Percentiles rank a stretch among this genome's conserved stretches.
phyloP scores from a whole-genome alignment of 2,888 invertebrate genomes.

The Brachyptera risi region DNA sequence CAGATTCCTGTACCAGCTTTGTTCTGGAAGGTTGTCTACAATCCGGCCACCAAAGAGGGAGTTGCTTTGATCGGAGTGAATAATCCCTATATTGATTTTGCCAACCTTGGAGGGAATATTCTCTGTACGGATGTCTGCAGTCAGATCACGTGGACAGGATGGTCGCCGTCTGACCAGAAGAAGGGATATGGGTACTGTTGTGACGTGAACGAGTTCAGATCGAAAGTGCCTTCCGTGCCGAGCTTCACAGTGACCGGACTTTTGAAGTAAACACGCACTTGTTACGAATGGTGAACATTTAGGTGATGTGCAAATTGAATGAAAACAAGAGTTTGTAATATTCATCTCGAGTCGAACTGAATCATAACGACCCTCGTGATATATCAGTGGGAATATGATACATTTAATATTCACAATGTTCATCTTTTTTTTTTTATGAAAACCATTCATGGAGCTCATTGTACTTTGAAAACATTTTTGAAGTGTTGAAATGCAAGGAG shows the following conservation, averaged over 20 bases:
- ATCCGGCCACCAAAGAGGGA: slow-evolving; percentile 49
- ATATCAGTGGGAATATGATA: no score
- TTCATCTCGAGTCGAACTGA: no score
- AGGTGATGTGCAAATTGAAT: neutral
- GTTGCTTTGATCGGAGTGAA: slow-evolving; percentile 60
- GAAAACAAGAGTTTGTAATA: neutral
- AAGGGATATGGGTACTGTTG: slow-evolving; percentile 61
- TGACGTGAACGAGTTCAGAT: slow-evolving; percentile 52
- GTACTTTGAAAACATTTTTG: no score
- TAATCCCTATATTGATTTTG: slow-evolving; percentile 50
- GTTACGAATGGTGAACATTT: no score
- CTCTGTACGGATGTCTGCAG: slow-evolving; percentile 52
- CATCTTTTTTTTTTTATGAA: no score
- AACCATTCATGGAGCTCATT: no score
- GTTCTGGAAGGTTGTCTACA: slow-evolving; percentile 54
- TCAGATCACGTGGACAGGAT: slow-evolving; percentile 51
- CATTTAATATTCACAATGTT: no score
- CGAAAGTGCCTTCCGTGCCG: slow-evolving; percentile 53
- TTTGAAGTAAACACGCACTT: slow-evolving; percentile 34
- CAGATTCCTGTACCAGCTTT: slow-evolving; percentile 53
- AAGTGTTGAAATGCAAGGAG: no score
- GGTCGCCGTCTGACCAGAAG: slow-evolving; percentile 50
- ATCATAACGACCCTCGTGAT: no score
- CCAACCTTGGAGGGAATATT: slow-evolving; percentile 39
- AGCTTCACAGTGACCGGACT: slow-evolving; percentile 48